These are phyloP conservation scores for Chlorops oryzae DNA, from an alignment of 1,140 invertebrate species.

Conservation along the genomic window DNA sequence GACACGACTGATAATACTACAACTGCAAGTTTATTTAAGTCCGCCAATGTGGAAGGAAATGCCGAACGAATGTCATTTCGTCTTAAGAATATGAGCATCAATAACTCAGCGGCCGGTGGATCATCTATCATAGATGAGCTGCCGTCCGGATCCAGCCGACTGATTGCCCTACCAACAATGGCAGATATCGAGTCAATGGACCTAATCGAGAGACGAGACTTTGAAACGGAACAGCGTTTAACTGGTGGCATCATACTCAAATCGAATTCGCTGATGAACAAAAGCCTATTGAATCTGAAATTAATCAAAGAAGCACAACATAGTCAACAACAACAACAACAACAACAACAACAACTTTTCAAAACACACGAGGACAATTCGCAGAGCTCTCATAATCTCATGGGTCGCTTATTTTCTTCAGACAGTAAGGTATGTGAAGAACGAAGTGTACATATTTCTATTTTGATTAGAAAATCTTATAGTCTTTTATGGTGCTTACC, in stretches of 20 bases:
- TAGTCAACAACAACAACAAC: conserved; percentile 4
- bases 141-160: conserved; percentile 15
- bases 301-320: conserved; percentile 32
- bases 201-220: conserved; percentile 42
- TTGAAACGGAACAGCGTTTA: conserved; percentile 39
- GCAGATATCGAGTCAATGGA: conserved; percentile 45
- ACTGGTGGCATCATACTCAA: conserved; percentile 41
- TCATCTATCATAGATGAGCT: conserved; percentile 7
- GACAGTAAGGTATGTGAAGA: conserved; percentile 36
- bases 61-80: conserved; percentile 41
- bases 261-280: conserved; percentile 29
- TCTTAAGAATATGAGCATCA: conserved; percentile 40
- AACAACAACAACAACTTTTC: background rate
- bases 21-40: too few relatives aligned
- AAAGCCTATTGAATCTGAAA: conserved; percentile 42
- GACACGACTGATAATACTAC: too few relatives aligned
- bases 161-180: conserved; percentile 13
- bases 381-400: too few relatives aligned
- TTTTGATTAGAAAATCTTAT: too few relatives aligned
- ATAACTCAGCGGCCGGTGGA: conserved; percentile 15
- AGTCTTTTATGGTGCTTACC: too few relatives aligned
- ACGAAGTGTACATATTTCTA: too few relatives aligned
- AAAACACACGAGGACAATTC: background rate
- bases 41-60: too few relatives aligned
- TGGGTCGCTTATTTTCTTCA: conserved; percentile 34